Evolutionary conservation across 2,888 invertebrate genomes (phyloP), one percentile per base, ranked within the genome.

Genomic region (Parasteatoda lunata): DNA sequence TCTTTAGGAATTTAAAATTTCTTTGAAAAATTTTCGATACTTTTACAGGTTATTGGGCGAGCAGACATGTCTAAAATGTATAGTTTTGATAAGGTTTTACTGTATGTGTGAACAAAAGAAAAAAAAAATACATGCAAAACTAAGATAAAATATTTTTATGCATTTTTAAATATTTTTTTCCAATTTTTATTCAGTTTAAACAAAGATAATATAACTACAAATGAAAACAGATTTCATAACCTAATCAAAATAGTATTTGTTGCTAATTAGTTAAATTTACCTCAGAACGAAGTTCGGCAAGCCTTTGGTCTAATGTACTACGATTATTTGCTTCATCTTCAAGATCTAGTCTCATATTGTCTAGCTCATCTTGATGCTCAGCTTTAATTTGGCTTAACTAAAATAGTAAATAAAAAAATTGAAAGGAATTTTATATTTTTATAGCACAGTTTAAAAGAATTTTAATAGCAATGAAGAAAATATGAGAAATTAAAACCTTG

Each of bases 281-380:
- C 93, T 96, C 95, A 70, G 94, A 93, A 90, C 96, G 93, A 13
- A 96, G 93, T 91, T 96, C 96, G 73, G 94, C 94, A 6, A 96
- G 92, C 90, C 95, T 93, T 88, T 94, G 93, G 91, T 96, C 96
- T 92, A 95, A 94, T 87, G 94, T 94, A 90, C 95, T 95, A 83
- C 95, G 93, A 49, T 94, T 94, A 49, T 93, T 93, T 0, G 94
- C 93, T 92, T 96, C 96, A 90, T 96, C 96, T 89, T 94, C 93
- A 73, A 95, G 92, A 91, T 95, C 95, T 59, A 94, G 92, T 89
- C 94, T 93, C 9, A 95, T 92, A 88, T 95, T 93, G 89, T 94
- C 93, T 81, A 95, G 92, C 91, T 96, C 95, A 87, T 95, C 95
- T 88, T 94, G 94, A 91, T 95, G 95, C 71, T 91, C 91, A 88